Evolutionary conservation across 1,140 invertebrate genomes (phyloP), one percentile per base, ranked within the genome.

Genomic region (Zaprionus africanus): DNA sequence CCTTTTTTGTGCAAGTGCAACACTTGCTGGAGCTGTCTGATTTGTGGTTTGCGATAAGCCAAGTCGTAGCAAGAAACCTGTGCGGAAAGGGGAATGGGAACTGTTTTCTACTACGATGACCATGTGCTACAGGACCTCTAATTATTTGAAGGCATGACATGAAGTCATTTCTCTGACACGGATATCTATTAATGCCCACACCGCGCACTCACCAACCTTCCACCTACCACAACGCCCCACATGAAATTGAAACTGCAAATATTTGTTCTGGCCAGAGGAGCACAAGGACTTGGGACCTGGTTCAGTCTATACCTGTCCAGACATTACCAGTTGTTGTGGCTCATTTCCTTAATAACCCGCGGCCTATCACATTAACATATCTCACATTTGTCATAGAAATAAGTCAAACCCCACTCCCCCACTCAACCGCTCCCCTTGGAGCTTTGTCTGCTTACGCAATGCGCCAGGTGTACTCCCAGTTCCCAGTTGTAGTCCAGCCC

Each of bases 221-320:
- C 26, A 43, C 26, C 7, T 31, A 3, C 22, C 4, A 1, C 1
- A 34, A 12, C n/a, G n/a, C 11, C 1, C 9, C 11, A 2, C 43
- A 70, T 88, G 84, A 85, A 88, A 88, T 88, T 88, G 81, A 88
- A 90, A 88, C 84, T 90, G 87, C 84, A 88, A 87, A 88, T 88
- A 87, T 87, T 87, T 87, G 84, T 88, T 54, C 41, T 57, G 56
- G 69, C 62, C 78, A 78, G 75, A 78, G 75, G 82, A 81, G 78
- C 69, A 64, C 64, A 72, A 79, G 70, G 78, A 70, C 82, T 73
- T 68, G 63, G 28, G 9, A 72, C 79, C 62, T 38, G n/a, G 4
- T 24, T 53, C 28, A 46, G 46, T 34, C 36, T 57, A 22, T 69
- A 58, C 19, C 36, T 65, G 56, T 36, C 38, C 59, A 53, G 28